Conservation (phyloP, 2,113 vertebrate species). For the Steatornis caripensis region DNA sequence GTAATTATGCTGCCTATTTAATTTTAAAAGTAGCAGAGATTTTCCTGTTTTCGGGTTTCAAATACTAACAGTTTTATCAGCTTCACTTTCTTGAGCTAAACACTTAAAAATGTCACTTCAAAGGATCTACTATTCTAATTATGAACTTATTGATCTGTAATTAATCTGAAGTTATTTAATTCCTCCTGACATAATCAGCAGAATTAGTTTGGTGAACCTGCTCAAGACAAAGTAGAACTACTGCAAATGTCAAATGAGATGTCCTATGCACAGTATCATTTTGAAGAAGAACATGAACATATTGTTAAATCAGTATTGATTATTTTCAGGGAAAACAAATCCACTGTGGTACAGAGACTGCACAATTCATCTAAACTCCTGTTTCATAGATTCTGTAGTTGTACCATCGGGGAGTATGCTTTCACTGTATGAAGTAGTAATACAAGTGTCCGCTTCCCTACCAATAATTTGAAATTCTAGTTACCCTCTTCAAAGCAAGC, state of each 20-base stretch:
- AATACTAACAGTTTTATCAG: not conserved
- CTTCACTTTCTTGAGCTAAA: not conserved
- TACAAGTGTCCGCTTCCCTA: not conserved
- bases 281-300: not conserved
- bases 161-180: not conserved
- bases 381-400: not conserved
- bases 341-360: not conserved
- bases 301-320: not conserved
- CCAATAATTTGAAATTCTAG: not conserved
- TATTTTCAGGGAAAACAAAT: not conserved
- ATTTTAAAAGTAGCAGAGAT: not conserved
- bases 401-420: not conserved
- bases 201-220: not conserved
- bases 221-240: not conserved
- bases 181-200: not conserved
- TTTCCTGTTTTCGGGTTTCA: not conserved
- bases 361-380: not conserved
- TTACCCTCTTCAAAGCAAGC: constrained; percentile 11
- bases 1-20: not conserved
- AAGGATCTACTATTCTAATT: not conserved
- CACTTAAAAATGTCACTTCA: not conserved
- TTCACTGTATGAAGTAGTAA: not conserved
- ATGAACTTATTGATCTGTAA: not conserved
- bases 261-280: not conserved
- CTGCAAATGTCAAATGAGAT: not conserved